These are phyloP conservation scores for Larimichthys crocea DNA, from an alignment of 2,113 vertebrate species.

Conservation along the genomic window DNA sequence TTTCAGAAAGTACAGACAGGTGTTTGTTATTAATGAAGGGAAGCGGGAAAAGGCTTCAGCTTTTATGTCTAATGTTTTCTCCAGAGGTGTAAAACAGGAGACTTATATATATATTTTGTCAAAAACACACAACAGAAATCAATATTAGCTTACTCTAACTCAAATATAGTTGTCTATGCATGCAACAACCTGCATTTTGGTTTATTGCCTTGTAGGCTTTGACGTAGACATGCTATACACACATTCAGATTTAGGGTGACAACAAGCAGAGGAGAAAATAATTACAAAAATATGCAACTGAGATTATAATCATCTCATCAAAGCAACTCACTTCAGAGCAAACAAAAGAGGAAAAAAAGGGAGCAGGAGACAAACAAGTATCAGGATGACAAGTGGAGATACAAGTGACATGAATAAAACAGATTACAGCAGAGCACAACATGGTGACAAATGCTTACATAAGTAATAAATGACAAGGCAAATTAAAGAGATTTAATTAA, in stretches of 20 bases:
- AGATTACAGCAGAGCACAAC: conserved; percentile 18
- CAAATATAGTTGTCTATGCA: not conserved
- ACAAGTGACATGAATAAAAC: conserved; percentile 11
- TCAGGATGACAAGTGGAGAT: conserved; percentile 6
- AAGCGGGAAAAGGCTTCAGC: conserved; percentile 18
- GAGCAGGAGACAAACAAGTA: not conserved
- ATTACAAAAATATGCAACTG: not conserved
- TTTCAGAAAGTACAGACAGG: conserved; percentile 38
- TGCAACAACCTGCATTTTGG: not conserved
- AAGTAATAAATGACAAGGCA: conserved; percentile 24
- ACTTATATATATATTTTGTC: conserved; percentile 1
- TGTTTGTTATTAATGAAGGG: conserved; percentile 5
- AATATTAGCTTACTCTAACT: not conserved
- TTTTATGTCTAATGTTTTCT: conserved; percentile 27
- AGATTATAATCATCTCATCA: conserved; percentile 4
- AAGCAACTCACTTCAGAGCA: conserved; percentile 11
- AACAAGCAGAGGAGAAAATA: conserved; percentile 4
- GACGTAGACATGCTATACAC: not conserved
- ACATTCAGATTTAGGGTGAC: not conserved
- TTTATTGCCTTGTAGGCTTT: no score
- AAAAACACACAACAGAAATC: conserved; percentile 1
- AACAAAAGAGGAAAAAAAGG: not conserved
- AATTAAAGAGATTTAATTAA: conserved; percentile 49
- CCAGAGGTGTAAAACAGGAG: conserved; percentile 3
- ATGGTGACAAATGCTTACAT: conserved; percentile 33